phyloP scores from a whole-genome alignment of 2,113 vertebrate genomes.

The Nematolebias whitei region DNA sequence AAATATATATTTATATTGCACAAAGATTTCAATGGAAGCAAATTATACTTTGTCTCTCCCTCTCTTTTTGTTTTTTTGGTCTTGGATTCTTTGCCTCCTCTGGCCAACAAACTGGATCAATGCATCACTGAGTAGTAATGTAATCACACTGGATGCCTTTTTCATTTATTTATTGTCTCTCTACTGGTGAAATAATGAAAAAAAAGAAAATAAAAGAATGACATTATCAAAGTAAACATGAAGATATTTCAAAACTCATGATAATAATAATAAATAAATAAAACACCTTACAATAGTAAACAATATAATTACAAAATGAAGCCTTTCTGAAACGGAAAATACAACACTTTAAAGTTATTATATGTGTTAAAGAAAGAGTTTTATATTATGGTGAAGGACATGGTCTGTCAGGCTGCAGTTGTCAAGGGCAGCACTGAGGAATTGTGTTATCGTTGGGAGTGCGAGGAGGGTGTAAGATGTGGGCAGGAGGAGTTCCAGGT shows the following conservation, averaged over 20 bases:
- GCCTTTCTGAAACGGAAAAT: background rate
- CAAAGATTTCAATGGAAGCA: too few relatives aligned
- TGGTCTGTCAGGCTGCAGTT: constrained; percentile 31
- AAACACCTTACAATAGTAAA: too few relatives aligned
- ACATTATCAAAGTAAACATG: background rate
- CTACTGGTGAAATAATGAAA: constrained; percentile 17
- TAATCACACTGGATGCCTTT: constrained; percentile 53
- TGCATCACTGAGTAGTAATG: constrained; percentile 62
- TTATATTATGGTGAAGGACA: constrained; percentile 36
- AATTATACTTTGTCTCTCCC: too few relatives aligned
- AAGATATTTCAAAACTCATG: constrained; percentile 5
- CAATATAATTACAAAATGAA: background rate
- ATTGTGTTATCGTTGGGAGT: constrained; percentile 25
- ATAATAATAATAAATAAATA: background rate
- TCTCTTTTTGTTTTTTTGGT: constrained; percentile 1
- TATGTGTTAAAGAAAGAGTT: constrained; percentile 35
- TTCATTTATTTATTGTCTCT: constrained; percentile 14
- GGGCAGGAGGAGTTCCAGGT: constrained; percentile 55
- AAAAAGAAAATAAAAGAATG: background rate
- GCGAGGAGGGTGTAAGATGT: constrained; percentile 22
- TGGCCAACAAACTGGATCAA: constrained; percentile 45
- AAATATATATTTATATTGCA: background rate
- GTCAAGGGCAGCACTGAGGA: constrained; percentile 31
- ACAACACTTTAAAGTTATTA: constrained; percentile 36
- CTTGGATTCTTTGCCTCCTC: constrained; percentile 35